Evolutionary conservation across 2,113 vertebrate species (phyloP).

Genomic region (Ibidorhyncha struthersii): DNA sequence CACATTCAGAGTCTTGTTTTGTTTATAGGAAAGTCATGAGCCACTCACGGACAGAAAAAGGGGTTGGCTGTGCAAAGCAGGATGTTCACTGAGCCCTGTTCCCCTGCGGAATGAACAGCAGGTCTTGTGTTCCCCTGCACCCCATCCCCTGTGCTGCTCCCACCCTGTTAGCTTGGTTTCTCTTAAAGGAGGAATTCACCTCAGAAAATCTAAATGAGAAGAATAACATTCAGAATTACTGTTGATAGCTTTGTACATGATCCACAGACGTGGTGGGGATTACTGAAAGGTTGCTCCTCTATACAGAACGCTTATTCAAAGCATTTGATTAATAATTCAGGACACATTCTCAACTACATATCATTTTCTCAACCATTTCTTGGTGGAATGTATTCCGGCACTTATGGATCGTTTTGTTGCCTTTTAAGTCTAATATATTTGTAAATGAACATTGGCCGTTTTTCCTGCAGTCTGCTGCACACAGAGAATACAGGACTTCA

Average conservation of each 20-base stretch:
- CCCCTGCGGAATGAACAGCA: rapidly evolving
- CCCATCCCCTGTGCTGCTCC: not conserved
- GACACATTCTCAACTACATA: not conserved
- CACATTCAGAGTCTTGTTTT: too few relatives aligned
- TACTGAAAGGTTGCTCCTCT: not conserved
- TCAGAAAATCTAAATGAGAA: rapidly evolving
- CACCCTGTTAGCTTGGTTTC: rapidly evolving
- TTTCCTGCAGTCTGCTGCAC: not conserved
- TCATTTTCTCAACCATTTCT: not conserved
- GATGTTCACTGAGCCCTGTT: rapidly evolving
- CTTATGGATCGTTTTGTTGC: not conserved
- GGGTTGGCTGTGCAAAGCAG: rapidly evolving
- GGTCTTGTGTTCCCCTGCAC: not conserved
- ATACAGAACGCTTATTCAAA: not conserved
- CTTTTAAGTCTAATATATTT: not conserved
- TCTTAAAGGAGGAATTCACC: not conserved
- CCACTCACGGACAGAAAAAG: rapidly evolving
- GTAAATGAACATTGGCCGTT: not conserved
- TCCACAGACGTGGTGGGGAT: rapidly evolving
- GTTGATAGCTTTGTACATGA: not conserved
- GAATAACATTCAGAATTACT: too few relatives aligned
- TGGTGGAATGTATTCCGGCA: not conserved
- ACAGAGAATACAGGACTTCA: not conserved
- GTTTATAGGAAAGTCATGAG: rapidly evolving
- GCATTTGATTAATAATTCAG: not conserved